Base-by-base conservation (phyloP, 2,888 invertebrate species). In the Euphydryas editha region DNA sequence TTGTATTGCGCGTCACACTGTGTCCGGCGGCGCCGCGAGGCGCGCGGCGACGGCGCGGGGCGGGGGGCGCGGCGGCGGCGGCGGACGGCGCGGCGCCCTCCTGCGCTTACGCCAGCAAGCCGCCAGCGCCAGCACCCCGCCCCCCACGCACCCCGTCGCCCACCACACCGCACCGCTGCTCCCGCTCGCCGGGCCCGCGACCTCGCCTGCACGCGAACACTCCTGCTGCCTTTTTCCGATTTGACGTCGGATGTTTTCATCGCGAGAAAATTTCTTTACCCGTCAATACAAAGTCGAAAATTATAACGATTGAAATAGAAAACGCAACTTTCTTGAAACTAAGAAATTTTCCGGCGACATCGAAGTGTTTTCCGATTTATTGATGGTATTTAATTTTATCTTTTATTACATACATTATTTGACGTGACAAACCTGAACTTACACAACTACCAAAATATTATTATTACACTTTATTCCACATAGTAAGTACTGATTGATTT, bases 1-100 rank as follows among this genome's bases (percentile, higher is more conserved):
- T 59, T 88, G 88, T 90, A 90, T 76, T 81, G 81, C 78, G 76
- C 67, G 49, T 91, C 90, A 92, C 81, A 92, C 92, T 76, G 89
- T 87, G 86, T 90, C 88, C 66, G 82, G 83, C 2, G 81, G 83
- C 62, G 77, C 76, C 70, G 84, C 86, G 73, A 84, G 87, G 71
- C 85, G 84, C 66, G 88, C 86, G 75, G 87, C 91, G 81, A 87
- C 84, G 77, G 89, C 81, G 81, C 85, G 86, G 78, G 90, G 88
- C 74, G 84, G 91, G 77, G 83, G 88, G 75, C 84, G 93, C 81
- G 73, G 75, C 18, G 74, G 76, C 11, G 81, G 74, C 56, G 74
- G 81, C 65, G 86, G 82, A 71, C 88, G 79, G 79, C 91, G 82
- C 83, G 91, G 79, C 83, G 86, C 69, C 30, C 73, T 87, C 81